These are phyloP conservation scores for Vanessa cardui DNA, from an alignment of 2,888 invertebrate genomes.

Conservation along the genomic window DNA sequence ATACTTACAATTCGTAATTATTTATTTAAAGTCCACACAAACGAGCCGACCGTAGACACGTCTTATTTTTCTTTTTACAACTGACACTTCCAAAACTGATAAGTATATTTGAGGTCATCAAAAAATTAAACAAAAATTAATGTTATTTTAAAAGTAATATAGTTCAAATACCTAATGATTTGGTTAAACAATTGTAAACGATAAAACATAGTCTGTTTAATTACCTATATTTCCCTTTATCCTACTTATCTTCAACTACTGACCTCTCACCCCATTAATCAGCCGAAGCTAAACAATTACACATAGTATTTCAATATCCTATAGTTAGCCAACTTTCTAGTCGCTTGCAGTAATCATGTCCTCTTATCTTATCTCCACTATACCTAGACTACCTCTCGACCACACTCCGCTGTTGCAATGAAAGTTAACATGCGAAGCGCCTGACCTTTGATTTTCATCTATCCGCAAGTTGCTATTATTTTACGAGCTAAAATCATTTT, in stretches of 20 bases:
- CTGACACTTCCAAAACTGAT: no score
- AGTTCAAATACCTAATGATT: neutral
- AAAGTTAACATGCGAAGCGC: conserved; percentile 32
- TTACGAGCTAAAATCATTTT: conserved; percentile 20
- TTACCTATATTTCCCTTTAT: no score
- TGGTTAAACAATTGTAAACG: neutral
- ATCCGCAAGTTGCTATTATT: conserved; percentile 24
- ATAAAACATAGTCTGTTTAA: neutral
- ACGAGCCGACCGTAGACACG: no score
- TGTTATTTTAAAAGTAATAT: neutral
- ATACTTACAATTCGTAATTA: no score
- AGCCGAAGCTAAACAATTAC: conserved; percentile 25
- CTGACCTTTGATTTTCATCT: conserved; percentile 32
- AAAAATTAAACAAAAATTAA: neutral
- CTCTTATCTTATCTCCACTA: conserved; percentile 36
- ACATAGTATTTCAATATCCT: conserved; percentile 26
- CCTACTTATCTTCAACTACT: conserved; percentile 1
- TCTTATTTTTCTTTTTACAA: no score
- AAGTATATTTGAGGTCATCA: neutral
- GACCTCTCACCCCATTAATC: conserved; percentile 23
- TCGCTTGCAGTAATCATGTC: conserved; percentile 28
- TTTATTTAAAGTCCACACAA: no score
- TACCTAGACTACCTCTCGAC: conserved; percentile 22
- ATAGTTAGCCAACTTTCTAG: conserved; percentile 32
- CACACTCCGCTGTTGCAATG: conserved; percentile 27